Base-by-base conservation (phyloP, 1,140 invertebrate species). In the Ostrea edulis region DNA sequence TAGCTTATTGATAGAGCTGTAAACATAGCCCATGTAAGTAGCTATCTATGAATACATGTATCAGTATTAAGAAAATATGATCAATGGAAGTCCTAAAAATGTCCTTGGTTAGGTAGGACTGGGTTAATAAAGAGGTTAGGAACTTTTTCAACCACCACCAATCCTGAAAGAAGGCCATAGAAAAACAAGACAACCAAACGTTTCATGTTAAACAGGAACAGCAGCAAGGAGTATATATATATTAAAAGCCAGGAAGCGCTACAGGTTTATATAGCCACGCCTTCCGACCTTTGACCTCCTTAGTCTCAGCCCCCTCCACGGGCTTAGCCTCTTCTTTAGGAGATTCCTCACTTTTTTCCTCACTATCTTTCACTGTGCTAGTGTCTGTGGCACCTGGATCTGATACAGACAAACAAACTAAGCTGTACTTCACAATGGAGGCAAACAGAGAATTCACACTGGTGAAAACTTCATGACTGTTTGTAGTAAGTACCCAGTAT, bases 281-380 rank as follows among this genome's bases (percentile, higher is more conserved):
- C 65, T 84, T 29, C 85, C 22, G 55, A 77, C 88, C 88, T 83
- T 65, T 84, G 11, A 88, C 89, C 54, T 84, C 86, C 62, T 71
- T 71, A 44, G 68, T 29, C 68, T 71, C 68, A 9, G 44, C 81
- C 44, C 54, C 86, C n/a, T 84, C 86, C 52, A 51, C 85, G 8
- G 87, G 81, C 20, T 53, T 25, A 35, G 82, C n/a, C 20, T 84
- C 86, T 44, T 87, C 86, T 20, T 29, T 53, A 53, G 65, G 62
- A 58, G 81, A 58, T 87, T 84, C 62, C 52, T 84, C 11, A 0
- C 22, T 58, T 55, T 83, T 55, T 44, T 82, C 62, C 81, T 55
- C 82, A 22, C 51, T 51, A 17, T 87, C 82, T 25, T 85, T 62
- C 7, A 51, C 55, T 54, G 20, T 58, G 25, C 25, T 58, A 11